Percentiles rank a stretch among this genome's conserved stretches.
Evolutionary conservation across 2,888 invertebrate genomes (phyloP).

Genomic region (Zelleria hepariella): DNA sequence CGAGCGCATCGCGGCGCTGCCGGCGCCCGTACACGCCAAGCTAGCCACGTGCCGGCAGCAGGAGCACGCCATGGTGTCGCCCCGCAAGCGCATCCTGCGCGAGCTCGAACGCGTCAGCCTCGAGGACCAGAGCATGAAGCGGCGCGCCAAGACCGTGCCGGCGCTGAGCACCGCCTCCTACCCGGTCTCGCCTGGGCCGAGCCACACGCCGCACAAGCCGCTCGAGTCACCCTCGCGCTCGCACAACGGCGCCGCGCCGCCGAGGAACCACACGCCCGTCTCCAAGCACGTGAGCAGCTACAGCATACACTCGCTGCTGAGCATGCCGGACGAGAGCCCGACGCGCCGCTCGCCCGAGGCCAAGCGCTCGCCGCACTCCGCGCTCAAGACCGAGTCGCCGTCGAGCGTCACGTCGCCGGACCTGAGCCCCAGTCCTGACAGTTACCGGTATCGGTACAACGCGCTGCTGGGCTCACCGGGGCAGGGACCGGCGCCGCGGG

Average conservation of each 20-base stretch:
- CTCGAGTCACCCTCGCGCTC: conserved; percentile 11
- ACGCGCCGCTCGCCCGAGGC: conserved; percentile 46
- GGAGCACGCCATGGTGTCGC: conserved; percentile 79
- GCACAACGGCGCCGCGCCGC: conserved; percentile 35
- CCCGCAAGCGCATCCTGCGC: conserved; percentile 84
- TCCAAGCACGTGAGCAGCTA: conserved; percentile 78
- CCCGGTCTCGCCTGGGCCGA: conserved; percentile 20
- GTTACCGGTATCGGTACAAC: conserved; percentile 50
- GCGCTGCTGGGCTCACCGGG: conserved; percentile 46
- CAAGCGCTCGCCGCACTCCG: conserved; percentile 37
- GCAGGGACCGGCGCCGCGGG: conserved; percentile 34
- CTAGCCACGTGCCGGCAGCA: conserved; percentile 59
- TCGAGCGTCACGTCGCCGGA: conserved; percentile 50
- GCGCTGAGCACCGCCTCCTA: conserved; percentile 47
- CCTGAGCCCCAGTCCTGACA: conserved; percentile 56
- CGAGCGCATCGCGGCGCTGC: conserved; percentile 44
- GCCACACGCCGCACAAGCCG: conserved; percentile 17
- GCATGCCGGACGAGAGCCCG: conserved; percentile 70
- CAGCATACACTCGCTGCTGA: conserved; percentile 87
- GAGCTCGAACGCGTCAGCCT: conserved; percentile 84
- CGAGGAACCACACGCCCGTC: conserved; percentile 35
- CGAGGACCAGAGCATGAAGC: conserved; percentile 77
- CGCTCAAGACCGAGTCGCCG: conserved; percentile 54
- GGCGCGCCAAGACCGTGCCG: conserved; percentile 66
- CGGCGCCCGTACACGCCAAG: conserved; percentile 51